Base-by-base conservation (phyloP, 2,888 invertebrate species). In the Ennomos quercinarius region DNA sequence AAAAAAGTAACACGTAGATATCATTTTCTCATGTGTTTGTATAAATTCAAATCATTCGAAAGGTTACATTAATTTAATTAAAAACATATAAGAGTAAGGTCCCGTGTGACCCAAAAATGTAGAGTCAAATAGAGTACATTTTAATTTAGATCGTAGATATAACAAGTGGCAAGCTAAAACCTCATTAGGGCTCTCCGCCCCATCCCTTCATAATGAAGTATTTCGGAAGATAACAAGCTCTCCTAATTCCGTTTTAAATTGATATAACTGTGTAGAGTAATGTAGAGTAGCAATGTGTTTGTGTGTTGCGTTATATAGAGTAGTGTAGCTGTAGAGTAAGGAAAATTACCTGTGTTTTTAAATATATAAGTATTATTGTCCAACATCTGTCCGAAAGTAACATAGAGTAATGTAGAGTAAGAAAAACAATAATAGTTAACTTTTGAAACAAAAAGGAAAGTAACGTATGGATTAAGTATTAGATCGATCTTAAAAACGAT, bases 161-260 rank as follows among this genome's bases (percentile, higher is more conserved):
- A 58, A 51, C 51, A 52, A 57, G 38, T 36, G 37, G 57, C 57
- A 46, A 50, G 44, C 49, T 53, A 35, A 52, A 55, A 55, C 50
- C 54, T 60, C 60, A 50, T 60, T 55, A 60, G 50, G 58, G 35
- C 46, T 45, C 49, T 38, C 55, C 37, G 52, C 43, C 46, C 40
- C 43, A 40, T 46, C 50, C 63, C 63, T 41, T 56, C 61, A 41
- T 61, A 57, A 64, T 57, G 59, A 57, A 63, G 58, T 59, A 60
- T 61, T 61, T 58, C 54, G 52, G 45, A 51, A 62, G 65, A 66
- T 68, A 63, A 64, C 68, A 57, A 59, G 34, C 64, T 59, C 57
- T 59, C 51, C 46, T 66, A 63, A 66, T 64, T 60, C 64, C 56
- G 47, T 50, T 68, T 68, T 62, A 67, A 67, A 64, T 50, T 63